Percentiles rank a stretch among this genome's conserved stretches.
These are phyloP conservation scores for Leucophenga varia DNA, from an alignment of 1,140 invertebrate species.

Conservation along the genomic window DNA sequence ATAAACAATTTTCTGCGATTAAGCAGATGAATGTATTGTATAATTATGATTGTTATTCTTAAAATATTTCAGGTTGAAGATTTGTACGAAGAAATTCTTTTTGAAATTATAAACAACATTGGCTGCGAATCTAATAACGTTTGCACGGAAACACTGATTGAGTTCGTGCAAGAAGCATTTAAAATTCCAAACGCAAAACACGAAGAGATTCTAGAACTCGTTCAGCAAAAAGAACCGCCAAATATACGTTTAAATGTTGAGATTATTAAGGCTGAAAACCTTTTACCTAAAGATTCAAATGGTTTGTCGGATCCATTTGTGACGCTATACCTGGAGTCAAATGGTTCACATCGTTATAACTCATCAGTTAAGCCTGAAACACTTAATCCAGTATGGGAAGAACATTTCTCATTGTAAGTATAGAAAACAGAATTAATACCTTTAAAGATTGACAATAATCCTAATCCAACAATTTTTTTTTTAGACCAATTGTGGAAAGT, in stretches of 20 bases:
- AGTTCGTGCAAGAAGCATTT: conserved; percentile 86
- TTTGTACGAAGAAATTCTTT: conserved; percentile 89
- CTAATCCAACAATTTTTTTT: conserved; percentile 19
- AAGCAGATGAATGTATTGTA: not conserved
- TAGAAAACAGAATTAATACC: too few species aligned
- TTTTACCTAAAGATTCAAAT: conserved; percentile 93
- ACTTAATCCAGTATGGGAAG: conserved; percentile 91
- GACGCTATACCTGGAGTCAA: conserved; percentile 77
- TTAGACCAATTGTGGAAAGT: conserved; percentile 66
- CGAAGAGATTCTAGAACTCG: conserved; percentile 66
- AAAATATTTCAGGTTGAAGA: conserved; percentile 73
- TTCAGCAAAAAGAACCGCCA: conserved; percentile 79
- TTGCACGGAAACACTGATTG: conserved; percentile 70
- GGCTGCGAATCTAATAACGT: conserved; percentile 73
- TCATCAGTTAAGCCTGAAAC: conserved; percentile 89
- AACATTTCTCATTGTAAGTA: conserved; percentile 95
- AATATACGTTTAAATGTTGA: conserved; percentile 90
- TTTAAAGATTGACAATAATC: too few species aligned
- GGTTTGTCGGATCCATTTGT: conserved; percentile 95
- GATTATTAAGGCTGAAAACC: conserved; percentile 88
- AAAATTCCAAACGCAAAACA: conserved; percentile 77
- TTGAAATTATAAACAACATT: conserved; percentile 91
- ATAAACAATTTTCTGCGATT: too few species aligned
- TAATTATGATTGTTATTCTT: not conserved
- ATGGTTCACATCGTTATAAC: conserved; percentile 74